Evolutionary conservation across 1,140 invertebrate species (phyloP), one percentile per base, ranked within the genome.

Genomic region (Sogatella furcifera): DNA sequence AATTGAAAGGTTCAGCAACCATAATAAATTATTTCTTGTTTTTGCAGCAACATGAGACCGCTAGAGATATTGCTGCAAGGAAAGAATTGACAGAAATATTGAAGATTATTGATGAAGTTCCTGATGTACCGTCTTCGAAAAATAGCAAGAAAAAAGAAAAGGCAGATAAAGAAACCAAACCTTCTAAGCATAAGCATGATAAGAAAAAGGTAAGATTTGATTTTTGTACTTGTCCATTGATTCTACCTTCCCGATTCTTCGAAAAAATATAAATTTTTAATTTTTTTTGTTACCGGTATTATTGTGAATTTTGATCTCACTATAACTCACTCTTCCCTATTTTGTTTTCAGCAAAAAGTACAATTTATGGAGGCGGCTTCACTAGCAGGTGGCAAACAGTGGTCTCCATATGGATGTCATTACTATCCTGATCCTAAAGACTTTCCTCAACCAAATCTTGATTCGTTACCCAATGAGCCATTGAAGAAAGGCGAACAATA

Each of bases 331-430:
- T 34, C 8, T 56, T 31, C 24, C 2, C 24, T 6, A 2, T 31
- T 34, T 57, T n/a, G n/a, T n/a, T 49, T 44, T 57, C n/a, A 56
- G 19, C 60, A 56, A 34, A 52, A 61, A 41, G 53, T 61, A 14
- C 53, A 55, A n/a, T 61, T 61, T 42, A 44, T 28, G 42, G 41
- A 55, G 31, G 38, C 38, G 38, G n/a, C 59, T 44, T 19, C 46
- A 11, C 15, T 49, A 19, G 15, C 46, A 49, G 21, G 15, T 15
- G 44, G 52, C 19, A 57, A 62, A 31, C 46, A 62, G 11, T 90
- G 88, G 88, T 92, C 90, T 0, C 91, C 91, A 0, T 95, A 94
- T 69, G 90, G 90, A 0, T 94, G 90, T 65, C 90, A 93, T 71
- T 90, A 90, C 67, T 90, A 88, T 69, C 89, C 89, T 0, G 85